Conservation (phyloP, 2,113 vertebrate species). For the Apus apus region DNA sequence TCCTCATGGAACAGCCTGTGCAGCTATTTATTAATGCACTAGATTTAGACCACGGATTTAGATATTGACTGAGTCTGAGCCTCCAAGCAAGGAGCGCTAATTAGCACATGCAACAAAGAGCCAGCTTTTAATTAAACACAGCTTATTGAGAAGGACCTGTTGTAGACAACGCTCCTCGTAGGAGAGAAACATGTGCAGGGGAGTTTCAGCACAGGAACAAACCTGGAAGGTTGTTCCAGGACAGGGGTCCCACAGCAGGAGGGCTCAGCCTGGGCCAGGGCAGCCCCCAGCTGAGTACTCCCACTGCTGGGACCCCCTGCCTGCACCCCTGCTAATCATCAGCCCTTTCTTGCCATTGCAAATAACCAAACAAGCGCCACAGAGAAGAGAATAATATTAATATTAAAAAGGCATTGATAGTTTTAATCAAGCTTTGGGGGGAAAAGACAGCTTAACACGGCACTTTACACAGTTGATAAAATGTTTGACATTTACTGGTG, state of each 20-base stretch:
- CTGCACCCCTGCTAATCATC: not conserved
- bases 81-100: constrained; percentile 37
- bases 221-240: not conserved
- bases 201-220: not conserved
- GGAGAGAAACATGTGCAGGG: fast-evolving
- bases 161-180: not conserved
- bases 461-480: constrained; percentile 65
- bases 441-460: constrained; percentile 54
- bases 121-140: constrained; percentile 59
- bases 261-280: too few species aligned
- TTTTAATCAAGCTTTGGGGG: constrained; percentile 71
- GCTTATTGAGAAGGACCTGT: not conserved
- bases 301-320: fast-evolving
- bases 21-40: not conserved
- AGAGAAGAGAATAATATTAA: constrained; percentile 43
- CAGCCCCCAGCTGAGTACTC: not conserved
- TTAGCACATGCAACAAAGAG: constrained; percentile 30
- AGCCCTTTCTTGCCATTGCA: not conserved
- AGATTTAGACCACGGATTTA: not conserved
- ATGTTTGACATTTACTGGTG: constrained; percentile 76
- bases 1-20: not conserved
- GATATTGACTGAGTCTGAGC: constrained; percentile 25
- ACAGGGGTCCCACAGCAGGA: too few species aligned
- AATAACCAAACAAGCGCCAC: not conserved
- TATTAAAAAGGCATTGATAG: constrained; percentile 64